Conservation (phyloP, 92 coral and sea anemone species). For the Galaxea fascicularis region DNA sequence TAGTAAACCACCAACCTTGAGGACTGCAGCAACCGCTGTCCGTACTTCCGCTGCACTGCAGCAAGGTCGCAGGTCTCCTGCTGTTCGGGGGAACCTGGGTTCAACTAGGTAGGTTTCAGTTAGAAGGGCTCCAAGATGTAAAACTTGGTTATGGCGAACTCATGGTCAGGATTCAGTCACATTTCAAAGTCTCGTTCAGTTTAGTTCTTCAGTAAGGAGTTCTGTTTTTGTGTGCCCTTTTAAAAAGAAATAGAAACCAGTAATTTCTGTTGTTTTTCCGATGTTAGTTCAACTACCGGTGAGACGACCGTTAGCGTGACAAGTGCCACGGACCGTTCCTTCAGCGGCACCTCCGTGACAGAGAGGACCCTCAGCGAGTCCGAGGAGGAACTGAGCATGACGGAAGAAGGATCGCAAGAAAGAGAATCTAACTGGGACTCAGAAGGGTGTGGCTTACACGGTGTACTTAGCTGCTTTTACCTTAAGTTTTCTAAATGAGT, state of each 20-base stretch:
- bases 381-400: conserved; percentile 64
- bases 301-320: conserved; percentile 62
- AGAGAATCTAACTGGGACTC: conserved; percentile 68
- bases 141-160: background rate
- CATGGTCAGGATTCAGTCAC: background rate
- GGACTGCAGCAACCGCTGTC: conserved; percentile 88
- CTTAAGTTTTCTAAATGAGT: background rate
- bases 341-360: conserved; percentile 88
- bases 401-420: conserved; percentile 35
- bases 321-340: conserved; percentile 84
- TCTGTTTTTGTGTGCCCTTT: background rate
- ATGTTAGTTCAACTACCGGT: conserved; percentile 47
- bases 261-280: background rate
- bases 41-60: conserved; percentile 75
- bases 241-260: too few relatives aligned
- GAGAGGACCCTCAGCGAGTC: conserved; percentile 93
- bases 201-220: background rate
- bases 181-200: background rate
- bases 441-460: conserved; percentile 43
- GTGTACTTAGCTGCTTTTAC: background rate
- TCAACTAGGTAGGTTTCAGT: conserved; percentile 82
- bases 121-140: background rate
- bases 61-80: conserved; percentile 73
- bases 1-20: conserved; percentile 80
- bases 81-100: conserved; percentile 67